These are phyloP conservation scores for Shargacucullia verbasci DNA, from an alignment of 2,888 invertebrate species.

Conservation along the genomic window DNA sequence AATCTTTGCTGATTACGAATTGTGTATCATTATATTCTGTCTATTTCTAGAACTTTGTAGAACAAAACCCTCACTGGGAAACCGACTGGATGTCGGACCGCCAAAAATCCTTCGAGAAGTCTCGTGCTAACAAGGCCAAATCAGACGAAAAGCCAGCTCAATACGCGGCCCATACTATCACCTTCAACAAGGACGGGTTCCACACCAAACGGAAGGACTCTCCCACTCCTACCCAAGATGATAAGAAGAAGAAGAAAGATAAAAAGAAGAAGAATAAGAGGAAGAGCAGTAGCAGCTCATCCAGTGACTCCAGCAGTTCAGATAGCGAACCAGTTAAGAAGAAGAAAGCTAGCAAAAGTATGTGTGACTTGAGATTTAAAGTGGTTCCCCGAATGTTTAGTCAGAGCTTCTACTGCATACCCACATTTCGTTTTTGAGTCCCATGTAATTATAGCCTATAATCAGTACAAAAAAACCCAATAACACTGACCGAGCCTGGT, in stretches of 20 bases:
- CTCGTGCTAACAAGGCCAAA: constrained; percentile 67
- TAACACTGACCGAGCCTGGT: no score
- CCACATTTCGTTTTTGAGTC: no score
- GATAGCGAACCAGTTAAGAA: constrained; percentile 86
- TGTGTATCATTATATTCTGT: not conserved
- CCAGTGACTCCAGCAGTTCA: constrained; percentile 68
- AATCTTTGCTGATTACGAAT: no score
- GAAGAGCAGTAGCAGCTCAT: constrained; percentile 75
- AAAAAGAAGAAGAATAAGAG: constrained; percentile 87
- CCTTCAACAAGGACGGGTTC: constrained; percentile 85
- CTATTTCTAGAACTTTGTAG: constrained; percentile 91
- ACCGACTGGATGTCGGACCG: constrained; percentile 95
- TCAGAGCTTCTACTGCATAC: no score
- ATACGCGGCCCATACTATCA: constrained; percentile 84
- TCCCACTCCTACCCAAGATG: constrained; percentile 62
- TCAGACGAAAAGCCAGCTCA: constrained; percentile 70
- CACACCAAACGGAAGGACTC: constrained; percentile 77
- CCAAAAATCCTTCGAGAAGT: constrained; percentile 91
- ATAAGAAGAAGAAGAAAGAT: constrained; percentile 81
- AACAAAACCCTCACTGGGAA: constrained; percentile 96
- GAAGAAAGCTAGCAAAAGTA: constrained; percentile 83
- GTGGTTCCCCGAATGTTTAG: no score
- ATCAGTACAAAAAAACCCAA: no score
- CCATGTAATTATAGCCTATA: no score
- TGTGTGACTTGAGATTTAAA: not conserved